Conservation (phyloP, 2,113 vertebrate species). For the Dinomys branickii region DNA sequence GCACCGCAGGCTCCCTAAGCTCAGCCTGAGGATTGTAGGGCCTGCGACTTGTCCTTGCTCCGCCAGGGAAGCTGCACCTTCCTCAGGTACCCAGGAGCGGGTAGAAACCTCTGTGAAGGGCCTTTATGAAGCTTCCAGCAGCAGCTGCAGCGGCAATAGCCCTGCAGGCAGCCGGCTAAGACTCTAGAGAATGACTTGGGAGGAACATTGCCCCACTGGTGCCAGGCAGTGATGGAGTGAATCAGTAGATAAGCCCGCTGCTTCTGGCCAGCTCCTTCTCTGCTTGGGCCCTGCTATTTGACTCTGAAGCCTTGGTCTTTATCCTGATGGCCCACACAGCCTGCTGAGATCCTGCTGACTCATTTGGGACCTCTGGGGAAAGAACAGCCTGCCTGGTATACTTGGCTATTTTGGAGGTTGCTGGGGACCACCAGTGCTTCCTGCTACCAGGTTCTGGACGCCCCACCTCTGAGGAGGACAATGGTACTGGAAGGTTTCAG, state of each 20-base stretch:
- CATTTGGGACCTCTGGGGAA: neutral
- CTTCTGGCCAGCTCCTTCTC: neutral
- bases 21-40: neutral
- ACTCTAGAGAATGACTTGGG: neutral
- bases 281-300: neutral
- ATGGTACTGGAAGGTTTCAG: neutral
- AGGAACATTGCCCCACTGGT: neutral
- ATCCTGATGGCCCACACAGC: neutral
- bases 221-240: fast-evolving
- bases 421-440: neutral
- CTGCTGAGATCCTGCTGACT: neutral
- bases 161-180: neutral
- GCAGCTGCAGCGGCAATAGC: fast-evolving
- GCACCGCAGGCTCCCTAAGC: fast-evolving
- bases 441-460: neutral
- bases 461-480: neutral
- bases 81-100: neutral
- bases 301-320: neutral
- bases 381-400: neutral
- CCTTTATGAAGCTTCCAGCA: fast-evolving
- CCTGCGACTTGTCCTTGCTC: neutral
- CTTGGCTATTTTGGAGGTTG: neutral
- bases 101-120: no score
- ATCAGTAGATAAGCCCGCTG: no score
- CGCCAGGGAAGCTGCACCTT: neutral